A percentile compares a stretch with the other conserved stretches of the same genome.
These are phyloP conservation scores for Xenus cinereus DNA, from an alignment of 2,113 vertebrate species.

Conservation along the genomic window DNA sequence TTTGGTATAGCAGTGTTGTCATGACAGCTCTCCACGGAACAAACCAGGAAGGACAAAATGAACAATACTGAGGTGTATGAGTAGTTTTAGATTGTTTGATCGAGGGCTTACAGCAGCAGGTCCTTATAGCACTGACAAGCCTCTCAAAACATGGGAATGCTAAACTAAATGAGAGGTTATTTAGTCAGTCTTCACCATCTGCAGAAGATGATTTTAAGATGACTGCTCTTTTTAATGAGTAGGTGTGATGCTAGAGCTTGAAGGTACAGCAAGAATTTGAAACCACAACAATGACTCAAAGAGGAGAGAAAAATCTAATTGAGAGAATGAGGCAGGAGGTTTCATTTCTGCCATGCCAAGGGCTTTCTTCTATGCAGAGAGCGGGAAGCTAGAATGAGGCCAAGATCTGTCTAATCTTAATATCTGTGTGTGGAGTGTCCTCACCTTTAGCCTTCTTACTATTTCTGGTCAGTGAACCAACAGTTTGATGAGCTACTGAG, in stretches of 20 bases:
- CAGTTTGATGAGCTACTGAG: neutral
- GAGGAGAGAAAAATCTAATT: neutral
- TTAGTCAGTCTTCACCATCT: slow-evolving; percentile 1
- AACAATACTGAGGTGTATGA: neutral
- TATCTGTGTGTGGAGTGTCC: neutral
- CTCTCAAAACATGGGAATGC: neutral
- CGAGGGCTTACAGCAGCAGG: neutral
- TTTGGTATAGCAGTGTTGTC: neutral
- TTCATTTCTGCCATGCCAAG: neutral
- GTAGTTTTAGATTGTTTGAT: neutral
- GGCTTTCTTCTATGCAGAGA: neutral
- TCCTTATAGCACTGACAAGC: neutral
- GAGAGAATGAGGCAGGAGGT: neutral
- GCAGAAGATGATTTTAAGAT: neutral
- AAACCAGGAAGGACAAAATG: neutral
- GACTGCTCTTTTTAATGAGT: neutral
- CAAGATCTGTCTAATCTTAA: neutral
- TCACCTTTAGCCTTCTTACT: neutral
- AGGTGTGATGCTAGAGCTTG: neutral
- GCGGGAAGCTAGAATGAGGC: neutral
- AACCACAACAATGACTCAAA: neutral
- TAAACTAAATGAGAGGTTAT: neutral
- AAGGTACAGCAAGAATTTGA: neutral
- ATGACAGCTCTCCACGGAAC: neutral
- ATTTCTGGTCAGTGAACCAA: neutral